Evolutionary conservation across 1,140 invertebrate species (phyloP), one percentile per base, ranked within the genome.

Genomic region (Lethrus apterus): DNA sequence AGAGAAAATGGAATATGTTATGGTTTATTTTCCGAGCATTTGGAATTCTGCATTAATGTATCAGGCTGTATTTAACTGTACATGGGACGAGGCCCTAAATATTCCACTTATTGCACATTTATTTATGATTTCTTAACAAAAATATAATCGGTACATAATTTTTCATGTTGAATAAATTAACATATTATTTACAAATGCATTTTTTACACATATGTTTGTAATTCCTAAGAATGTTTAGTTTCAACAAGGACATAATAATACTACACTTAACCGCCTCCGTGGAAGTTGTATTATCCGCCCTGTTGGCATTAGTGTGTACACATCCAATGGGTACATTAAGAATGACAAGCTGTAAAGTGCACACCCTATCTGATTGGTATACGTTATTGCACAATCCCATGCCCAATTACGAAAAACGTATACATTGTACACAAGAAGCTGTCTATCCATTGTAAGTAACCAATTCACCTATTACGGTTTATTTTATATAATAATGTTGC

Each of bases 391-490:
- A 94, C 52, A 98, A 98, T 73, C 95, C 94, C 17, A 83, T 78
- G 55, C 89, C 92, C 4, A 87, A 94, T 65, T 97, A 95, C 70
- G 84, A 88, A 54, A 75, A 82, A 40, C 86, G 81, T 41, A 67
- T 98, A 13, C 81, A 94, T 68, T 98, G 94, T 68, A 94, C 93
- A 0, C 91, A 97, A 61, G 94, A 98, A 73, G 89, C 92, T 32
- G 93, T 97, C 0, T 98, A 94, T 75, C 94, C 94, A 40, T 71
- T 98, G 86, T 96, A 78, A 85, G 83, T 79, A 38, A 51, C n/a
- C n/a, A n/a, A n/a, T n/a, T n/a, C n/a, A n/a, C 4, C 3, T 33
- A n/a, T 14, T 33, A 33, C 1, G 11, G 13, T 2, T 15, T 10
- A 31, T 8, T 3, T 33, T 14, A n/a, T 20, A 21, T 41, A 14